phyloP scores from a whole-genome alignment of 2,797 vertebrate genomes.

The Artibeus lituratus region DNA sequence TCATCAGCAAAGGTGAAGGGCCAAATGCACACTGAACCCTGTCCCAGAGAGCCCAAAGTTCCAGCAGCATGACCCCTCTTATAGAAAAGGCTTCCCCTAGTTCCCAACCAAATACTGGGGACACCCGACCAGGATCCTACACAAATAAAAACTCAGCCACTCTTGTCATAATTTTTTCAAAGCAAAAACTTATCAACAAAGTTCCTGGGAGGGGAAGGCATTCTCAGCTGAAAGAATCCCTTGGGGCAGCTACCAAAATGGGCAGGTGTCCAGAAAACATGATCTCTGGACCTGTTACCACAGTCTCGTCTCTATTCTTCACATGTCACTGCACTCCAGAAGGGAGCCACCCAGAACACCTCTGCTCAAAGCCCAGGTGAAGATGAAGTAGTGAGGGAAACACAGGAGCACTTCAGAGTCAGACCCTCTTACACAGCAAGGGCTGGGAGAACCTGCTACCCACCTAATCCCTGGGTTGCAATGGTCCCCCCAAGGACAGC shows the following conservation, averaged over 20 bases:
- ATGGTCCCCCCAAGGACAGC: not conserved
- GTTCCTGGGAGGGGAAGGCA: not conserved
- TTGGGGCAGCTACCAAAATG: not conserved
- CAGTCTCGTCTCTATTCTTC: not conserved
- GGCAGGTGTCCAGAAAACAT: not conserved
- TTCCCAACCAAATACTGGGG: not conserved
- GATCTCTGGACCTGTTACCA: not conserved
- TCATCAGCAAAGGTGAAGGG: not conserved
- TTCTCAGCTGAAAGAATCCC: not conserved
- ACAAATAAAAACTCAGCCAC: not conserved
- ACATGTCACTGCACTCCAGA: not conserved
- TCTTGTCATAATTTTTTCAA: not conserved
- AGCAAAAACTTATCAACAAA: not conserved
- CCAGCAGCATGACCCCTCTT: not conserved
- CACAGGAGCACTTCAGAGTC: not conserved
- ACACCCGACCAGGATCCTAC: not conserved
- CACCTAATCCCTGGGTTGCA: not conserved
- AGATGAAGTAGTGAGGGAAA: not conserved
- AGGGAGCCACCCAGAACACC: not conserved
- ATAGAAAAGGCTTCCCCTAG: not conserved
- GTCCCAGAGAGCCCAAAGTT: not conserved
- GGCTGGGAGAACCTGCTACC: not conserved
- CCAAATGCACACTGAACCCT: not conserved
- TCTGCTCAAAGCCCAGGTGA: not conserved
- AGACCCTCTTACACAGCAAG: not conserved